Percentiles rank a stretch among this genome's conserved stretches.
phyloP scores from a whole-genome alignment of 2,797 vertebrate species.

The Limnodromus scolopaceus region DNA sequence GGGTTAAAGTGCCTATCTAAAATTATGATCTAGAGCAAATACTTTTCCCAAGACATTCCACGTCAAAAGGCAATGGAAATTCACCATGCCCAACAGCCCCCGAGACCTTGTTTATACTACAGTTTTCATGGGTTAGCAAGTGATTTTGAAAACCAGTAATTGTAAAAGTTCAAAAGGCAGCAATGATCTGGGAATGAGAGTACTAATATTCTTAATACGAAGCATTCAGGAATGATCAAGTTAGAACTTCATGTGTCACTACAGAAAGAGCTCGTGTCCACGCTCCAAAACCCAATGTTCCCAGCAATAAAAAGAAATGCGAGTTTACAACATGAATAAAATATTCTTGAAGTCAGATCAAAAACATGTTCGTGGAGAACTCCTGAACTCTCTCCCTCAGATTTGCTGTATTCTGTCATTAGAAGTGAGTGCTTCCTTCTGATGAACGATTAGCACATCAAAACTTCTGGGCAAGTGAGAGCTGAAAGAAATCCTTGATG shows the following conservation, averaged over 20 bases:
- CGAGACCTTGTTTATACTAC: neutral
- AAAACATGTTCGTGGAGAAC: slow-evolving; percentile 59
- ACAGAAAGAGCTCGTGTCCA: neutral
- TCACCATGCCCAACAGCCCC: neutral
- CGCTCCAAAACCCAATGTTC: neutral
- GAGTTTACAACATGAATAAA: neutral
- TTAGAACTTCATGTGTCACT: neutral
- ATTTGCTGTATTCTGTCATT: slow-evolving; percentile 65
- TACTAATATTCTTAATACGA: neutral
- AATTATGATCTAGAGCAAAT: neutral
- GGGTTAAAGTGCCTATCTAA: neutral
- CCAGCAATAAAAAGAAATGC: neutral
- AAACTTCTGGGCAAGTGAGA: slow-evolving; percentile 56
- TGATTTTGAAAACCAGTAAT: neutral
- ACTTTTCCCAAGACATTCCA: slow-evolving; percentile 23
- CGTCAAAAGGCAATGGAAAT: neutral
- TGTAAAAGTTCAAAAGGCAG: neutral
- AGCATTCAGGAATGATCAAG: neutral
- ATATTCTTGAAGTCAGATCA: slow-evolving; percentile 49
- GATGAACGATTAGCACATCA: slow-evolving; percentile 46
- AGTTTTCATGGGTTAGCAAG: slow-evolving; percentile 35
- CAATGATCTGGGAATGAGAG: neutral
- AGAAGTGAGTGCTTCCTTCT: slow-evolving; percentile 70
- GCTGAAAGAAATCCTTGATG: slow-evolving; percentile 31
- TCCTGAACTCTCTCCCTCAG: slow-evolving; percentile 15